Base-by-base conservation (phyloP, 1,140 invertebrate species). In the Nebria ingens region DNA sequence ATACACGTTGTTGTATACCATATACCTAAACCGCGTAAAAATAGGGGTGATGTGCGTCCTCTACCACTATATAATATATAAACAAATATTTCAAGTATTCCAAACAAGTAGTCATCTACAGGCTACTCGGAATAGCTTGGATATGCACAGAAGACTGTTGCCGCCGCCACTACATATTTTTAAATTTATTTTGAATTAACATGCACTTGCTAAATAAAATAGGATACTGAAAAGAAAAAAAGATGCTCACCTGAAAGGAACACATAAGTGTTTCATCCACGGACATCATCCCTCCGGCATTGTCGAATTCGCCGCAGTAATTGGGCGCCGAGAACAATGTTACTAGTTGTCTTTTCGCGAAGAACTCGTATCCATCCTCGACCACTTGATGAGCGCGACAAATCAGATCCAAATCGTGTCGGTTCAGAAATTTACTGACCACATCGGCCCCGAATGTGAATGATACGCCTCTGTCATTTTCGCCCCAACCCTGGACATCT, bases 251-350 rank as follows among this genome's bases (percentile, higher is more conserved):
- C 64, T 83, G 81, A 70, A 83, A 99, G 65, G 95, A 98, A 79
- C 97, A 99, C 96, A 99, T 98, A 12, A 99, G 79, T 56, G 94
- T 96, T 68, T 98, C 96, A 73, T 99, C 97, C 13, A 99, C 96
- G 65, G 91, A 95, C 96, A 99, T 99, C 96, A 99, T 99, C 58
- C 93, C 96, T 61, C 69, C 69, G 21, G 69, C 69, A 53, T 70
- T 92, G 67, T 91, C 87, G 69, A 92, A 92, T 70, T 92, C 88
- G 19, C 89, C 90, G 70, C 89, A 92, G 71, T 93, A 93, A 64
- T 92, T 91, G 17, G 87, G 87, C 25, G 87, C 87, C 21, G 84
- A 86, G 67, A 97, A 97, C 17, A 97, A 72, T n/a, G 93, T 97
- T 1, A 97, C 91, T 59, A 95, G 75, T 68, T 91, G 88, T 58